These are phyloP conservation scores for Pipistrellus nathusii DNA, from an alignment of 2,797 vertebrate genomes.

Conservation along the genomic window DNA sequence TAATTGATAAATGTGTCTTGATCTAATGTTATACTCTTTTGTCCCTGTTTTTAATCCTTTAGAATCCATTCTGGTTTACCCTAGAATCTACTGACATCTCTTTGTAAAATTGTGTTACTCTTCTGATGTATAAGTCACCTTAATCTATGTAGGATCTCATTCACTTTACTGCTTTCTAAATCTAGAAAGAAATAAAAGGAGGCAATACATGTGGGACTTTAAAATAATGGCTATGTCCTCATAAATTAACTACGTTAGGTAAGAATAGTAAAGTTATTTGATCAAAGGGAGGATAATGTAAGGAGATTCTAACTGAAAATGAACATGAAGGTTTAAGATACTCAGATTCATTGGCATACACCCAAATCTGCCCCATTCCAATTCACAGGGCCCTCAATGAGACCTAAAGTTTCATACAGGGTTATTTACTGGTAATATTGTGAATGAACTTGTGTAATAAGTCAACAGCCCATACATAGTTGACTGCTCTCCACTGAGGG, in stretches of 20 bases:
- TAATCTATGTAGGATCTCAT: not conserved
- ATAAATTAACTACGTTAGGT: not conserved
- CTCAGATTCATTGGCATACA: not conserved
- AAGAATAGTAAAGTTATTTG: not conserved
- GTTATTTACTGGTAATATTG: not conserved
- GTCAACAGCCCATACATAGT: no score
- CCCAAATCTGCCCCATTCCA: not conserved
- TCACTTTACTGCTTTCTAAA: not conserved
- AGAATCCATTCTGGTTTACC: not conserved
- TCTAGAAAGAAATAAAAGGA: not conserved
- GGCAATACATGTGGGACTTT: not conserved
- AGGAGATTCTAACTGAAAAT: not conserved
- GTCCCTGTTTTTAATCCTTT: not conserved
- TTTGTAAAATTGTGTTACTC: not conserved
- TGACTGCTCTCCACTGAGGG: not conserved
- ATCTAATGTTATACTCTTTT: not conserved
- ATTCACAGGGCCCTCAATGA: not conserved
- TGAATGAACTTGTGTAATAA: not conserved
- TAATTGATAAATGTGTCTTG: not conserved
- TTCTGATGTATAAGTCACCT: not conserved
- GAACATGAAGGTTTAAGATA: not conserved
- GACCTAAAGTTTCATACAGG: not conserved
- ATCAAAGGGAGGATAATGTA: not conserved
- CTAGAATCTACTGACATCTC: not conserved
- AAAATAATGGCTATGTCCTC: not conserved